Base-by-base conservation (phyloP, 1,140 invertebrate species). In the Drosophila eugracilis region DNA sequence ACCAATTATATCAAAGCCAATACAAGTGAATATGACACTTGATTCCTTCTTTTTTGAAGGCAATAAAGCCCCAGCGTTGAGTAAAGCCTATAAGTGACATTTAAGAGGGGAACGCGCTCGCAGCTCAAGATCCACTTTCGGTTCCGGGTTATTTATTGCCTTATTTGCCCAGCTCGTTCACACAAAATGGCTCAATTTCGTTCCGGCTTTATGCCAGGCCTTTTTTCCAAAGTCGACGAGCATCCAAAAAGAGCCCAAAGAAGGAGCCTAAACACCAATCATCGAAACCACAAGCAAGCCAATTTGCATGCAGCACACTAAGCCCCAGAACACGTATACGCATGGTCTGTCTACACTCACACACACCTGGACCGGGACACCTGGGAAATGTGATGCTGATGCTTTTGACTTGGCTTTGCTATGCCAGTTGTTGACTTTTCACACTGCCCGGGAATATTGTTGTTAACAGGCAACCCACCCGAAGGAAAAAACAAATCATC, bases 401-500 rank as follows among this genome's bases (percentile, higher is more conserved):
- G n/a, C n/a, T n/a, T n/a, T 28, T 28, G 60, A 0, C 49, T 73
- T 54, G 74, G 57, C 71, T 85, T 84, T 75, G 58, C 71, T 67
- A 67, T 75, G 73, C 45, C 75, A 77, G 60, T 71, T 81, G 81
- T 85, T 85, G 81, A 86, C 81, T 85, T 77, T 81, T 70, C 73
- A 70, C 81, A 63, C 78, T 39, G 53, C 44, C 44, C 19, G 75
- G 75, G 49, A 41, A 63, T 37, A 67, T 59, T 66, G 75, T 60
- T 49, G 76, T 60, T 49, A 60, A 62, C 55, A 78, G 63, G 45
- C 58, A 49, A 41, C 36, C 39, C 54, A 45, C n/a, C n/a, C n/a
- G n/a, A n/a, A n/a, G n/a, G n/a, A 28, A 54, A 50, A 80, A 86
- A 86, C 81, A 86, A 85, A 85, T 85, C 81, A 85, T 81, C 77